Evolutionary conservation across 2,113 vertebrate genomes (phyloP).

Genomic region (Hippocampus zosterae): DNA sequence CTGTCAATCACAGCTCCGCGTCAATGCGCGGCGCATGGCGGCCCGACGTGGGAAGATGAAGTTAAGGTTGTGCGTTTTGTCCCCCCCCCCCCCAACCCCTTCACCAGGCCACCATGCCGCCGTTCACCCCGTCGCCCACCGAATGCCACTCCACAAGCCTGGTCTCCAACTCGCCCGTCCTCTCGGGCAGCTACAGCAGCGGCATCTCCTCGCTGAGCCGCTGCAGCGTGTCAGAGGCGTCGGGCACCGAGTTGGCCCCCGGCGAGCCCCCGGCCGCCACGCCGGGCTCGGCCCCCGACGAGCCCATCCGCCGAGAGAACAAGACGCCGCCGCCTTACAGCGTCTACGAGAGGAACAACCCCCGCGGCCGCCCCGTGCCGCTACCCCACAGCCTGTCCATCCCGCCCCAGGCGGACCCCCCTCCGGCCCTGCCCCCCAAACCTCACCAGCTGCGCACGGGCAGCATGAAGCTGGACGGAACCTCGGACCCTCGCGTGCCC

Average conservation of each 20-base stretch:
- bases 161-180: conserved; percentile 84
- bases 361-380: conserved; percentile 84
- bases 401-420: conserved; percentile 77
- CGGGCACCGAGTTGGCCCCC: conserved; percentile 81
- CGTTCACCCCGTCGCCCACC: conserved; percentile 90
- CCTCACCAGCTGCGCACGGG: conserved; percentile 81
- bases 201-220: conserved; percentile 96
- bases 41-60: not conserved
- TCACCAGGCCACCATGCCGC: conserved; percentile 79
- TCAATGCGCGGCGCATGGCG: conserved; percentile 1
- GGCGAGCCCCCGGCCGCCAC: conserved; percentile 70
- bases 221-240: conserved; percentile 92
- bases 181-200: conserved; percentile 96
- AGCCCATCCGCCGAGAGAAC: conserved; percentile 85
- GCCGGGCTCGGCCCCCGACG: conserved; percentile 77
- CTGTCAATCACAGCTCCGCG: conserved; percentile 44
- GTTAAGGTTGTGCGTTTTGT: conserved; percentile 9
- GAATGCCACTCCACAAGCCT: conserved; percentile 88
- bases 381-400: conserved; percentile 93
- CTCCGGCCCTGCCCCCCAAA: conserved; percentile 91
- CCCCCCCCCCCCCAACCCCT: conserved; percentile 3
- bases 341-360: conserved; percentile 85
- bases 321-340: conserved; percentile 95
- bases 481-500: conserved; percentile 77
- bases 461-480: conserved; percentile 81